Base-by-base conservation (phyloP, 2,888 invertebrate species). In the Cephus pygmeus region DNA sequence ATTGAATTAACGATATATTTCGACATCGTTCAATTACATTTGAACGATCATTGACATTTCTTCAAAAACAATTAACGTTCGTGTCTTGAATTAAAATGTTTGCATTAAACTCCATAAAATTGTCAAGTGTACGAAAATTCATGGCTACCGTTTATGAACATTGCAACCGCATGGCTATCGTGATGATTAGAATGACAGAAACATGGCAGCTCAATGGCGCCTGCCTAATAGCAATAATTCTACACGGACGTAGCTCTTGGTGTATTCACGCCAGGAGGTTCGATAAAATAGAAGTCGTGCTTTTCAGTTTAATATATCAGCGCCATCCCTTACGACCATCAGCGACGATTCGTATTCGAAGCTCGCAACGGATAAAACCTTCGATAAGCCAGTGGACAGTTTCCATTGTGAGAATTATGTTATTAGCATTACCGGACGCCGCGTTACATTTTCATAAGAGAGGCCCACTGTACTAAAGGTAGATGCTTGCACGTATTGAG, bases 381-480 rank as follows among this genome's bases (percentile, higher is more conserved):
- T 34, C 69, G 69, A 79, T 86, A 79, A 81, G 76, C 36, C 76
- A 40, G 71, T 79, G 77, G 73, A 76, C 68, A 73, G 69, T 71
- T 71, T 34, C 75, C 69, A 40, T 69, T 35, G 74, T 73, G 75
- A 73, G 76, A 80, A 80, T 81, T 69, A 77, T 78, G 73, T 74
- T 82, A 78, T 80, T 82, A 79, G 76, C 77, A 81, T 82, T 77
- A 77, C 75, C 78, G 76, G 69, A 75, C 69, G 75, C 35, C 15
- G 75, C n/a, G 35, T 79, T 78, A 74, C 74, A 79, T 80, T 80
- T 81, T 76, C 73, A 76, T 76, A 76, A 73, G 75, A 73, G 75
- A 69, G 30, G 31, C 75, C 56, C 69, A 69, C 75, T 34, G 75
- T 30, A 12, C 71, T 34, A 6, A 4, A 15, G 71, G 69, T 31